These are phyloP conservation scores for Chinchilla lanigera DNA, from an alignment of 2,113 vertebrate species.

Conservation along the genomic window DNA sequence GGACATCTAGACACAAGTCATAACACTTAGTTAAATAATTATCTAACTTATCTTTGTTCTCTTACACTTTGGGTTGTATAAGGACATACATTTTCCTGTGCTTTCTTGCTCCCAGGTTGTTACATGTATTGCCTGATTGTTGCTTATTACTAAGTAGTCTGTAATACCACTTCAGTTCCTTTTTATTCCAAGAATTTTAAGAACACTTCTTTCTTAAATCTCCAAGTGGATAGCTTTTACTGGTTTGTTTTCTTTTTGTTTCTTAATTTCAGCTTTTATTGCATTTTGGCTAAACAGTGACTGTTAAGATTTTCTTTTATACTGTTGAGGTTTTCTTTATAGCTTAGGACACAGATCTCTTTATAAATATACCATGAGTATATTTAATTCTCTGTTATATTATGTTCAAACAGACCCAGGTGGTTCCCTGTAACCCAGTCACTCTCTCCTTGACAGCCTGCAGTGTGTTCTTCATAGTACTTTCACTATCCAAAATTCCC, in stretches of 20 bases:
- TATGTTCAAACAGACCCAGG: background rate
- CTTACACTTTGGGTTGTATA: background rate
- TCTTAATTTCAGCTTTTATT: background rate
- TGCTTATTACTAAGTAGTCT: background rate
- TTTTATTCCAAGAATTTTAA: background rate
- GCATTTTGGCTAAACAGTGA: background rate
- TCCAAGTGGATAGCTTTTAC: background rate
- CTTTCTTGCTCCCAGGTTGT: background rate
- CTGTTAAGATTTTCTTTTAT: background rate
- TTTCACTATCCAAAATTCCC: background rate
- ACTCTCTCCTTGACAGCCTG: too few species aligned
- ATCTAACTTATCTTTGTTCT: background rate
- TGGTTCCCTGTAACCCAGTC: background rate
- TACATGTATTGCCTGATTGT: background rate
- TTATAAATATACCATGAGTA: background rate
- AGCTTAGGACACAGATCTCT: background rate
- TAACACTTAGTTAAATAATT: background rate
- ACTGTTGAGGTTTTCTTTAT: background rate
- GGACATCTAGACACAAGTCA: background rate
- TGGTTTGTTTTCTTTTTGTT: background rate
- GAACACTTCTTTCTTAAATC: background rate
- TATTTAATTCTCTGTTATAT: background rate
- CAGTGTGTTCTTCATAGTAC: rapidly evolving
- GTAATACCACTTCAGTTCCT: background rate
- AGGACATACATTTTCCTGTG: background rate